A percentile compares a stretch with the other conserved stretches of the same genome.
Evolutionary conservation across 2,888 invertebrate species (phyloP).

Genomic region (Ryuthela nishihirai): DNA sequence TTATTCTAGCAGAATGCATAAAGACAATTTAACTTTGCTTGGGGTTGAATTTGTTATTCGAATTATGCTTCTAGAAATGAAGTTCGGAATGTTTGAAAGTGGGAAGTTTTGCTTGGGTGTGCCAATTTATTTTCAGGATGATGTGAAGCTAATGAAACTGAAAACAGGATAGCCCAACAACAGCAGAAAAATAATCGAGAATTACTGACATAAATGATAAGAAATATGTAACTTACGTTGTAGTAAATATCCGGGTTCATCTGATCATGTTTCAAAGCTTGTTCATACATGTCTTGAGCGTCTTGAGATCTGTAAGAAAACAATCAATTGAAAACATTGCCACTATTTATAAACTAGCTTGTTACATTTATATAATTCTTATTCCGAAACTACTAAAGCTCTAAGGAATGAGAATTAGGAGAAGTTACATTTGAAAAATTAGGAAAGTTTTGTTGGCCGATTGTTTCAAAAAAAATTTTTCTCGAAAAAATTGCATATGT

Average conservation of each 20-base stretch:
- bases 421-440: neutral
- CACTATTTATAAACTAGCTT: neutral
- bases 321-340: neutral
- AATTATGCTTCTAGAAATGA: too few species aligned
- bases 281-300: slow-evolving; percentile 90
- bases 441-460: neutral
- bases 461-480: neutral
- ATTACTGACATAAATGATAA: too few species aligned
- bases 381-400: neutral
- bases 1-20: too few species aligned
- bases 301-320: slow-evolving; percentile 67
- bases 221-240: slow-evolving; percentile 66
- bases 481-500: too few species aligned
- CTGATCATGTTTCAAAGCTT: slow-evolving; percentile 86
- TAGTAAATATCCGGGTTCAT: slow-evolving; percentile 93
- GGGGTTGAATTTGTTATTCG: too few species aligned
- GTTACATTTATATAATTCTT: neutral
- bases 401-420: neutral
- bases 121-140: too few species aligned
- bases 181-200: too few species aligned
- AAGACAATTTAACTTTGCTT: too few species aligned
- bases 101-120: too few species aligned
- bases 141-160: too few species aligned
- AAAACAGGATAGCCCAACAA: too few species aligned
- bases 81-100: too few species aligned